A percentile compares a stretch with the other conserved stretches of the same genome.
Conservation (phyloP, 2,113 vertebrate species). For the Aix galericulata region DNA sequence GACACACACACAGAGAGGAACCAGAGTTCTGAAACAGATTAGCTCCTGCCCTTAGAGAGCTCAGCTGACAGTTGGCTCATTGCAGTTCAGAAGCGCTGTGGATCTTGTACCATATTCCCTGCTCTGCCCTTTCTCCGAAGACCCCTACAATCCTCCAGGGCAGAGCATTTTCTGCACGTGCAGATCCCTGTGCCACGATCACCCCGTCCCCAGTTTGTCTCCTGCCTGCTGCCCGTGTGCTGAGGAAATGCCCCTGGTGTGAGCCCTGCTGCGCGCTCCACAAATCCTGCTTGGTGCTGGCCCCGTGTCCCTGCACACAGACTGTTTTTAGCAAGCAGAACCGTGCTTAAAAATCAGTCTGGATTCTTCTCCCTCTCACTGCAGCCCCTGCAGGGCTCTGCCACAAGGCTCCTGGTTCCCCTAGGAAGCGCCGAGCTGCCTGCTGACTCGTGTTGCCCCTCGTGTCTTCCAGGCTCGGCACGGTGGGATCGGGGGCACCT, state of each 20-base stretch:
- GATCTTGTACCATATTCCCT: rapidly evolving
- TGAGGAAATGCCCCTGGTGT: not conserved
- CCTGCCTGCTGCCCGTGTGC: not conserved
- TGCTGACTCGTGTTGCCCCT: not conserved
- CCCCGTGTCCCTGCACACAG: not conserved
- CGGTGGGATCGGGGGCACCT: constrained; percentile 51
- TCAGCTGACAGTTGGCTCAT: not conserved
- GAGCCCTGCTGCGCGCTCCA: not conserved
- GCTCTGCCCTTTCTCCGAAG: not conserved
- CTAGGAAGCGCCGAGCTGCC: not conserved
- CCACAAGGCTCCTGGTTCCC: not conserved
- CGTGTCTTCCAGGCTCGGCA: constrained; percentile 64
- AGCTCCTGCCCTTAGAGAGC: not conserved
- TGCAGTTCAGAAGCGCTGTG: not conserved
- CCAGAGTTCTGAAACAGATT: not conserved
- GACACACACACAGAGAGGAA: not conserved
- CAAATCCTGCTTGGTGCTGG: not conserved
- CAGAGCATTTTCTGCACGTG: not conserved
- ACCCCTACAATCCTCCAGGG: not conserved
- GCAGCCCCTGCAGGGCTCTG: not conserved
- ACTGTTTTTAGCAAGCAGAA: not conserved
- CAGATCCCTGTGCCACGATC: not conserved
- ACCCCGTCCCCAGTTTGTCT: not conserved
- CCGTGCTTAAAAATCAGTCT: not conserved
- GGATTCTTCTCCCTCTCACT: not conserved